phyloP scores from a whole-genome alignment of 23 tunicate species.

The Phallusia fumigata region DNA sequence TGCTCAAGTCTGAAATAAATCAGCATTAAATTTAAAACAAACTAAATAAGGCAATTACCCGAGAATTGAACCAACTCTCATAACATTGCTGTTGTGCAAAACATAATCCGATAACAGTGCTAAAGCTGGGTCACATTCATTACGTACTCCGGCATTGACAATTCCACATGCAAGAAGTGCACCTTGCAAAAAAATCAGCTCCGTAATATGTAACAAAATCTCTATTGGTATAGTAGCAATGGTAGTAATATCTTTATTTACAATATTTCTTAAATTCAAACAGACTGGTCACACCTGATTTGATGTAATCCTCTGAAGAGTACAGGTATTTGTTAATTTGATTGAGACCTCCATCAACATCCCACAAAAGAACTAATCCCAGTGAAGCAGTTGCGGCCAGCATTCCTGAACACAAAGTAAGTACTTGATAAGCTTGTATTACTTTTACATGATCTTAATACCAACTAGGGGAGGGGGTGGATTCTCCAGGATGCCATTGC shows the following conservation, averaged over 20 bases:
- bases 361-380: slow-evolving; percentile 92
- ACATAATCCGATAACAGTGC: slow-evolving; percentile 94
- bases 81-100: slow-evolving; percentile 69
- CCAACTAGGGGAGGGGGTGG: too few relatives aligned
- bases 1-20: too few relatives aligned
- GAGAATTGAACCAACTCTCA: slow-evolving; percentile 84
- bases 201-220: too few relatives aligned
- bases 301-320: slow-evolving; percentile 94
- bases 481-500: too few relatives aligned
- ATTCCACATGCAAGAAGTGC: slow-evolving; percentile 96
- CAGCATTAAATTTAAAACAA: not conserved
- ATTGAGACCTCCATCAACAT: slow-evolving; percentile 95
- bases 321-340: slow-evolving; percentile 93
- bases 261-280: too few relatives aligned
- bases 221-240: too few relatives aligned
- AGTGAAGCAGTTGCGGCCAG: slow-evolving; percentile 96
- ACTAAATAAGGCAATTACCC: slow-evolving; percentile 68
- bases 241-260: too few relatives aligned
- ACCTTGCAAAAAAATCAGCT: slow-evolving; percentile 56
- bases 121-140: slow-evolving; percentile 97
- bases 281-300: slow-evolving; percentile 44
- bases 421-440: not conserved
- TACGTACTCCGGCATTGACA: slow-evolving; percentile 86
- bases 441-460: too few relatives aligned
- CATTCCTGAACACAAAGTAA: slow-evolving; percentile 59